These are phyloP conservation scores for Rhagoletis pomonella DNA, from an alignment of 1,140 invertebrate genomes.

Conservation along the genomic window DNA sequence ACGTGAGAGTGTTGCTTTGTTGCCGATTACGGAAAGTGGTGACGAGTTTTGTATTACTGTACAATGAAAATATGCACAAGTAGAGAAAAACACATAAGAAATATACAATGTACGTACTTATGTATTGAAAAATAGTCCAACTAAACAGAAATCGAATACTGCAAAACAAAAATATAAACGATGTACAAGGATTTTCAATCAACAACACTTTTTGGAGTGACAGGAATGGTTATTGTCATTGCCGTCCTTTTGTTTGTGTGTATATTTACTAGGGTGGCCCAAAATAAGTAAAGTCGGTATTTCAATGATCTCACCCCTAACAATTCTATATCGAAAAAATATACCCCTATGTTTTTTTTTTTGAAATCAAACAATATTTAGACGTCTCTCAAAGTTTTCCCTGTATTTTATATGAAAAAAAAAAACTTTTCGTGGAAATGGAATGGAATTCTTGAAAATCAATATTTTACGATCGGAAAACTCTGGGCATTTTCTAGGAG, in stretches of 20 bases:
- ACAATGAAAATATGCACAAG: neutral
- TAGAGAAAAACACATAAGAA: neutral
- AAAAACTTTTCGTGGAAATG: no score
- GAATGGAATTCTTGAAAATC: no score
- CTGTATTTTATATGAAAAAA: no score
- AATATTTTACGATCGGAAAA: no score
- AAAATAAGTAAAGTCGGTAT: no score
- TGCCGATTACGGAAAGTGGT: neutral
- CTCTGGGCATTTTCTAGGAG: no score
- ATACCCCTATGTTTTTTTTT: no score
- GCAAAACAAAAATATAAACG: neutral
- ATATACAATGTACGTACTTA: no score
- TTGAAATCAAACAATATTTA: no score
- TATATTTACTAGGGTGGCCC: neutral
- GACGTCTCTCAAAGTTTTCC: no score
- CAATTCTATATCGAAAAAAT: no score
- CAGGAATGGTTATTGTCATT: constrained; percentile 1
- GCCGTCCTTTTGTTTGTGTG: neutral
- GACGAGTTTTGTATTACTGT: neutral
- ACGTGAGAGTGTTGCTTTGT: neutral
- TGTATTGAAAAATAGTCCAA: neutral
- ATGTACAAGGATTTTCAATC: constrained; percentile 41
- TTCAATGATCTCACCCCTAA: no score
- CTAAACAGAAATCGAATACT: neutral
- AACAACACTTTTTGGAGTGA: constrained; percentile 23